Base-by-base conservation (phyloP, 2,113 vertebrate genomes). In the Erythrocercus mccallii region DNA sequence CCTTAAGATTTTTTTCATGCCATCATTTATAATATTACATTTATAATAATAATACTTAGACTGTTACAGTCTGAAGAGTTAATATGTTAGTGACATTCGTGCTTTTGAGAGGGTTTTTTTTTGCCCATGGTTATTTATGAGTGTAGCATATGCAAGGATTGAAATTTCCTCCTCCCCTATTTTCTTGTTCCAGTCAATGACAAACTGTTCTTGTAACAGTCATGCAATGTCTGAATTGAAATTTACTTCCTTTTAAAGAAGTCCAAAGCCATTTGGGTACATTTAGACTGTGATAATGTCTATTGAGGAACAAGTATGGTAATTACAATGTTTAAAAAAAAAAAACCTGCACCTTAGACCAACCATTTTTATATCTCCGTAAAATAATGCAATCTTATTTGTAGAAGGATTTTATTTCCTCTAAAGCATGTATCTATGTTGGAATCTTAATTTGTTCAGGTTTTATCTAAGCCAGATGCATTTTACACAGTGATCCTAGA, bases 271-370 rank as follows among this genome's bases (percentile, higher is more conserved):
- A 5, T 77, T 69, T 61, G 21, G 9, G 12, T 82, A 13, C 22
- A 6, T 64, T 62, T 86, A 45, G 28, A 8, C 23, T 83, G 15
- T 24, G 24, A 4, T 61, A 54, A 47, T 50, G 6, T 44, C 37
- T 69, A 4, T 7, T 60, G 30, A 77, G 24, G 37, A 47, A 77
- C 56, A 61, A 66, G 3, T 88, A 21, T 61, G 31, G 23, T 69
- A 50, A 66, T 76, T 44, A 45, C 44, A 47, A 31, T 35, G 0
- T n/a, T 72, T 40, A 38, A 51, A 70, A 60, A 31, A 2, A 0
- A 44, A 44, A 44, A 44, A 0, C 2, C 31, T 0, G 0, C 4
- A 24, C 13, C n/a, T 54, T 70, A 37, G 38, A 70, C 7, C 28
- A 93, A 10, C 7, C 4, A 69, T 84, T 90, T 65, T 61, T 17